A percentile compares a stretch with the other conserved stretches of the same genome.
phyloP scores from a whole-genome alignment of 2,797 vertebrate species.

The Typhlichthys eigenmanni region DNA sequence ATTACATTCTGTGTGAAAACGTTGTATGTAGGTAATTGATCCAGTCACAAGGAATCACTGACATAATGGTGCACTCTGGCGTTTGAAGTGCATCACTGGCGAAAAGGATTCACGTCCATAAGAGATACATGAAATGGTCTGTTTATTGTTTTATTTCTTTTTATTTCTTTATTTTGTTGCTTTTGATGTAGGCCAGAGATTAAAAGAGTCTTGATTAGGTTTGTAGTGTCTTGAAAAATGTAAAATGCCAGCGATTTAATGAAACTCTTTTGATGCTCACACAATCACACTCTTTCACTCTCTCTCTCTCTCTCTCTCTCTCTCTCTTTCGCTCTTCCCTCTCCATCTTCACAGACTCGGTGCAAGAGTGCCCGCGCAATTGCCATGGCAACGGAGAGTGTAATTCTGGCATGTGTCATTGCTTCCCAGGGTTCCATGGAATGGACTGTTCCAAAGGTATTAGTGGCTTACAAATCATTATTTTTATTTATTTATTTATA shows the following conservation, averaged over 20 bases:
- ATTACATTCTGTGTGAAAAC: slow-evolving; percentile 10
- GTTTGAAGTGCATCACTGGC: slow-evolving; percentile 24
- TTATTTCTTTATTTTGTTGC: not conserved
- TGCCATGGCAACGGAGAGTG: slow-evolving; percentile 98
- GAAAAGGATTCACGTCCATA: not conserved
- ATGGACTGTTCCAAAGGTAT: slow-evolving; percentile 98
- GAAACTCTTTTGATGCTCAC: slow-evolving; percentile 57
- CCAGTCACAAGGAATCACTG: slow-evolving; percentile 23
- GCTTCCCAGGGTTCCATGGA: slow-evolving; percentile 97
- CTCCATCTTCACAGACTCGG: slow-evolving; percentile 82
- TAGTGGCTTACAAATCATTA: slow-evolving; percentile 16
- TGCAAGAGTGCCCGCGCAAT: slow-evolving; percentile 97
- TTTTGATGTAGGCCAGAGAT: slow-evolving; percentile 44
- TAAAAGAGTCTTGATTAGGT: slow-evolving; percentile 31
- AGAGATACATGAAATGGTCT: not conserved
- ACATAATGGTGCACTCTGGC: not conserved
- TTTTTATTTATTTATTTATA: slow-evolving; percentile 13
- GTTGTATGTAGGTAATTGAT: slow-evolving; percentile 25
- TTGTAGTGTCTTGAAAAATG: slow-evolving; percentile 43
- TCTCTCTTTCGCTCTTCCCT: slow-evolving; percentile 16
- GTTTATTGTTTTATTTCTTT: too few relatives aligned
- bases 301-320: slow-evolving; percentile 41
- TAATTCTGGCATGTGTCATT: slow-evolving; percentile 94
- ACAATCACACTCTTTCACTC: slow-evolving; percentile 47
- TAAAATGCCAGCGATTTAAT: slow-evolving; percentile 60